Percentiles rank a stretch among this genome's conserved stretches.
These are phyloP conservation scores for Hylyphantes graminicola DNA, from an alignment of 1,140 invertebrate genomes.

Conservation along the genomic window DNA sequence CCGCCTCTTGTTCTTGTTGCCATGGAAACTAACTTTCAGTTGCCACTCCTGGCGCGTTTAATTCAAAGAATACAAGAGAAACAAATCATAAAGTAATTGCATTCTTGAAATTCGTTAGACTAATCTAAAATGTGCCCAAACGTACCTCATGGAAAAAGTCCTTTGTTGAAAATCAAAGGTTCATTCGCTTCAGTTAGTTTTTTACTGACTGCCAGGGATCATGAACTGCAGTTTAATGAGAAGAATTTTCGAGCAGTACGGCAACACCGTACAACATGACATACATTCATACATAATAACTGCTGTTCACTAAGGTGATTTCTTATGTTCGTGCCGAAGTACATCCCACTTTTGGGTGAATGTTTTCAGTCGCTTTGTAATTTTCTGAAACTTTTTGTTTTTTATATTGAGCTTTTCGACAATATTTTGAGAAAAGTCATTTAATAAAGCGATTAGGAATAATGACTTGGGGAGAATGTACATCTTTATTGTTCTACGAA, in stretches of 20 bases:
- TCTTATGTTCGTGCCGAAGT: neutral
- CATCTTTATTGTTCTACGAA: too few relatives aligned
- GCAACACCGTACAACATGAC: neutral
- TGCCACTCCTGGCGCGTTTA: constrained; percentile 19
- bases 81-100: too few relatives aligned
- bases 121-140: too few relatives aligned
- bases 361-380: too few relatives aligned
- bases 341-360: constrained; percentile 2
- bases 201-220: neutral
- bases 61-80: neutral
- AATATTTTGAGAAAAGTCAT: too few relatives aligned
- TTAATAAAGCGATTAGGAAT: too few relatives aligned
- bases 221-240: neutral
- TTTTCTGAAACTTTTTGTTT: too few relatives aligned
- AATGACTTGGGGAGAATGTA: too few relatives aligned
- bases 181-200: neutral
- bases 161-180: neutral
- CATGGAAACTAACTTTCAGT: constrained; percentile 38
- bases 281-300: constrained; percentile 1
- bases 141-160: neutral
- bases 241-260: neutral
- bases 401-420: too few relatives aligned
- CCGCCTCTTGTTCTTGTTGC: constrained; percentile 22
- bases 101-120: too few relatives aligned
- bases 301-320: constrained; percentile 6